Evolutionary conservation across 2,888 invertebrate genomes (phyloP), one percentile per base, ranked within the genome.

Genomic region (Aporophyla lueneburgensis): DNA sequence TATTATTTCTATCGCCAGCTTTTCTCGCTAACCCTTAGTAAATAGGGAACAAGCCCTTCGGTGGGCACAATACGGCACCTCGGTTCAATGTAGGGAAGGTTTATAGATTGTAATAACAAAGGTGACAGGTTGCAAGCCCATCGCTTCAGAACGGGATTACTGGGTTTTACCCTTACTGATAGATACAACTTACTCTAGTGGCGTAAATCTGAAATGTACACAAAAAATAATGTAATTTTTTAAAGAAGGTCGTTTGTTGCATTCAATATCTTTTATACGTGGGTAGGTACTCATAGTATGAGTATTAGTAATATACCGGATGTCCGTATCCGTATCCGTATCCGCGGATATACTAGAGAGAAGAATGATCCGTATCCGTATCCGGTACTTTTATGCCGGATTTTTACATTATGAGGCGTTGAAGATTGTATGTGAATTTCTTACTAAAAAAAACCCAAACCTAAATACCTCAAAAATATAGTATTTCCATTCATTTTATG

Each of bases 21-120:
- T 19, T 72, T 65, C 33, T 53, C 77, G 51, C 9, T 21, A 78
- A 51, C 24, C 77, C 51, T 67, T 21, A 43, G 80, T 56, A 53
- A 54, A 75, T 76, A 62, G 53, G 43, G 40, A 63, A 65, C 79
- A 78, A 65, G 51, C 46, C 63, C 53, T 69, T 66, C 51, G 12
- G 71, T 71, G 53, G 59, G 53, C 65, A 77, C 77, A 84, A 84
- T 69, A 84, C 73, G 59, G 56, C 65, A 24, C 80, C 80, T 58
- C 56, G 59, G 84, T 73, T 71, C 80, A 67, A 72, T 68, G 66
- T 68, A 62, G 76, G 67, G 63, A 40, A 63, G 73, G 72, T 84
- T 84, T 86, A 86, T 84, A 84, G 80, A 82, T 84, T 76, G 86
- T 82, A 84, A 86, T 86, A 86, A 83, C 74, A 62, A 81, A 82